phyloP scores from a whole-genome alignment of 2,797 vertebrate species.

The Notamacropus eugenii region DNA sequence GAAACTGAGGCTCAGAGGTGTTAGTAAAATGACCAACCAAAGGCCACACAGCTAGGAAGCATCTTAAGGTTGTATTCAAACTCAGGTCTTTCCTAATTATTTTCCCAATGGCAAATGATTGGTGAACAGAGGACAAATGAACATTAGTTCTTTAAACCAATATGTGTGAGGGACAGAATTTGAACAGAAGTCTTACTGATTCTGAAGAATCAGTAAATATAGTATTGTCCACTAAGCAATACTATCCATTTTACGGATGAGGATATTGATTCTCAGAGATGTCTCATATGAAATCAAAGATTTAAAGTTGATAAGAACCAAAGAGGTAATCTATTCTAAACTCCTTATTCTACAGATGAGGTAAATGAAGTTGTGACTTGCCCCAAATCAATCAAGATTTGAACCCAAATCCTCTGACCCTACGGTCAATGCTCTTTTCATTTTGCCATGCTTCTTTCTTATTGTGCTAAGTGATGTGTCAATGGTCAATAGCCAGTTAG shows the following conservation, averaged over 20 bases:
- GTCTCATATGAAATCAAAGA: not conserved
- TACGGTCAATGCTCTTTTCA: not conserved
- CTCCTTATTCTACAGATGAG: not conserved
- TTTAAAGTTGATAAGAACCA: not conserved
- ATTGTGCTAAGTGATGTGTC: not conserved
- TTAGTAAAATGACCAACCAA: not conserved
- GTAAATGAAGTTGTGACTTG: not conserved
- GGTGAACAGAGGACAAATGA: not conserved
- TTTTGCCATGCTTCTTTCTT: not conserved
- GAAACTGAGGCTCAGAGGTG: not conserved
- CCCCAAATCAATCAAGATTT: not conserved
- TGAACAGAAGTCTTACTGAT: not conserved
- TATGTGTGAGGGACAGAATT: not conserved
- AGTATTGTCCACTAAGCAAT: not conserved
- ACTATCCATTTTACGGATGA: not conserved
- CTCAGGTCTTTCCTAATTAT: not conserved
- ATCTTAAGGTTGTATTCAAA: not conserved
- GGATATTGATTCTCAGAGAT: not conserved
- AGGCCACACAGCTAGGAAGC: not conserved
- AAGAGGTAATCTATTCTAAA: not conserved
- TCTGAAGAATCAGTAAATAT: not conserved
- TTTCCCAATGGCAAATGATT: not conserved
- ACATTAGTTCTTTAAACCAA: not conserved
- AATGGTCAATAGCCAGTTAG: not conserved
- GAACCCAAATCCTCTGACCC: not conserved